These are phyloP conservation scores for Lamproptera curius DNA, from an alignment of 2,888 invertebrate genomes.

Conservation along the genomic window DNA sequence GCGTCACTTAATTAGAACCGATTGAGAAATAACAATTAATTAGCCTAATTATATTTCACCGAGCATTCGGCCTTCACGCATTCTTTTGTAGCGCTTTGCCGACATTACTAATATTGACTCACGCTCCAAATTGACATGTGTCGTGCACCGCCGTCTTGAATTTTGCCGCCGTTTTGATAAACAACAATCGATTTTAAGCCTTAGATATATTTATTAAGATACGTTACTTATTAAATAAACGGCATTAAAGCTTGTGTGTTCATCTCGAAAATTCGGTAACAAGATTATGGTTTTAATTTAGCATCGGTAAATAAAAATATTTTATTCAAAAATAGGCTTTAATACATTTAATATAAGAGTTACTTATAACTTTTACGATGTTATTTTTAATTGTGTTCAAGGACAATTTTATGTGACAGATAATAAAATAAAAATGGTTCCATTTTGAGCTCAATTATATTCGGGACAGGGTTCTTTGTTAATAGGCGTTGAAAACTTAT, in stretches of 20 bases:
- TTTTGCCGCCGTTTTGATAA: slow-evolving; percentile 8
- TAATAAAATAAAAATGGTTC: no score
- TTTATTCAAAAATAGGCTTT: no score
- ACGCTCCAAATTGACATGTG: slow-evolving; percentile 55
- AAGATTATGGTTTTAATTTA: not conserved
- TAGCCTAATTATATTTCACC: slow-evolving; percentile 9
- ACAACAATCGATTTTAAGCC: slow-evolving; percentile 16
- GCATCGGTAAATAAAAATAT: no score
- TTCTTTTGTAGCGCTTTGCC: slow-evolving; percentile 23
- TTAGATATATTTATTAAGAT: slow-evolving; percentile 3
- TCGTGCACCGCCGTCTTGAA: slow-evolving; percentile 39
- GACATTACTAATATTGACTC: slow-evolving; percentile 61
- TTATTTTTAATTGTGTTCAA: no score
- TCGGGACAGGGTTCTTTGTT: no score
- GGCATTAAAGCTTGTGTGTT: slow-evolving; percentile 3
- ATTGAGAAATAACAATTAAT: slow-evolving; percentile 13
- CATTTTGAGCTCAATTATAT: no score
- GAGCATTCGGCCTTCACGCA: slow-evolving; percentile 20
- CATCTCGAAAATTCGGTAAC: slow-evolving; percentile 1
- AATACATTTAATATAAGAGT: no score
- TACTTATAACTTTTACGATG: no score
- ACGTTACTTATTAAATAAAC: slow-evolving; percentile 1
- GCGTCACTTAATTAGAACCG: not conserved
- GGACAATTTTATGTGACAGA: no score
- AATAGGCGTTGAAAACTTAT: no score